Evolutionary conservation across 2,113 vertebrate genomes (phyloP).

Genomic region (Oryzias curvinotus): DNA sequence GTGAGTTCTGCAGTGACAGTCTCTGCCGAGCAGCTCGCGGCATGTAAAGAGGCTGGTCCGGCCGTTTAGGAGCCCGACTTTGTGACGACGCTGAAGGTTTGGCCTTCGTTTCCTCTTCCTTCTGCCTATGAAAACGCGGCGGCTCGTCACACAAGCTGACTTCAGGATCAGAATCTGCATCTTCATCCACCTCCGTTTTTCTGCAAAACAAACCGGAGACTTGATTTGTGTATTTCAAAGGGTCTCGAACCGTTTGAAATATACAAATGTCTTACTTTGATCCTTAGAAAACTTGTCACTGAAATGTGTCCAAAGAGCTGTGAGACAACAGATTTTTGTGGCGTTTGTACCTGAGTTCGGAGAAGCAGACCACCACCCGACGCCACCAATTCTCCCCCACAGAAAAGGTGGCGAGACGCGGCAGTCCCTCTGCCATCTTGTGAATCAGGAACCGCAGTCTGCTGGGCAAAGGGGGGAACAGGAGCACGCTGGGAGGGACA

Average conservation of each 20-base stretch:
- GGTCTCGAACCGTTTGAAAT: too few relatives aligned
- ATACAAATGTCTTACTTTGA: too few relatives aligned
- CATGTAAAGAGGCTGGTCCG: slow-evolving; percentile 76
- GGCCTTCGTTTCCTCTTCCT: neutral
- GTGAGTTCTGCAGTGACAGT: slow-evolving; percentile 20
- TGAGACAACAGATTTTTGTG: neutral
- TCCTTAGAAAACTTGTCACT: too few relatives aligned
- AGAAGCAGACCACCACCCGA: slow-evolving; percentile 85
- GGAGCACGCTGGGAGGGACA: slow-evolving; percentile 82
- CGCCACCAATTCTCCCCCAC: slow-evolving; percentile 88
- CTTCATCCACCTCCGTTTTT: slow-evolving; percentile 50
- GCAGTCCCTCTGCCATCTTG: slow-evolving; percentile 77
- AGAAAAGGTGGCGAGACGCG: slow-evolving; percentile 87
- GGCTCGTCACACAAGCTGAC: slow-evolving; percentile 33
- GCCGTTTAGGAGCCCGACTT: slow-evolving; percentile 52
- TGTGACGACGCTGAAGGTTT: slow-evolving; percentile 15
- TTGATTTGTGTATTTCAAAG: too few relatives aligned
- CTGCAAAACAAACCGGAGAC: neutral
- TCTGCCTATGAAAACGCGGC: slow-evolving; percentile 4
- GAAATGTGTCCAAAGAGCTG: neutral
- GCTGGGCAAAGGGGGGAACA: slow-evolving; percentile 90
- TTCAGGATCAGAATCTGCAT: slow-evolving; percentile 45
- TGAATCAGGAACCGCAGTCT: slow-evolving; percentile 93
- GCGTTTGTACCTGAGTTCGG: slow-evolving; percentile 80
- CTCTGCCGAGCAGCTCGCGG: slow-evolving; percentile 66